Conservation (phyloP, 2,113 vertebrate genomes). For the Porphyrio hochstetteri region DNA sequence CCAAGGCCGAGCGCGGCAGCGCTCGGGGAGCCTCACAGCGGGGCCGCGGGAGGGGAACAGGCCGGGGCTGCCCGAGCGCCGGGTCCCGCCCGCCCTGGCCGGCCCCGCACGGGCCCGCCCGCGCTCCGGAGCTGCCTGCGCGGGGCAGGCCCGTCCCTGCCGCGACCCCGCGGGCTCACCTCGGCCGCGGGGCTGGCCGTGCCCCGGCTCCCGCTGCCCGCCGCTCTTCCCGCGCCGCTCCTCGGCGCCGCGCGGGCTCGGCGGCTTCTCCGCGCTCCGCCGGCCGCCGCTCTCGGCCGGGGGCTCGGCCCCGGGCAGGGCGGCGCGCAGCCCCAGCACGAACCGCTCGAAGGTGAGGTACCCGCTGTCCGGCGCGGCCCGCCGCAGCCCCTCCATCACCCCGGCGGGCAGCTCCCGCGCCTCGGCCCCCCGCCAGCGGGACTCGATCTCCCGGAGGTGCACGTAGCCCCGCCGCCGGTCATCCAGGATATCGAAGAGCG, state of each 20-base stretch:
- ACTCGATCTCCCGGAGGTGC: slow-evolving; percentile 93
- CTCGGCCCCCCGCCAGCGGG: slow-evolving; percentile 88
- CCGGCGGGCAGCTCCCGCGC: slow-evolving; percentile 85
- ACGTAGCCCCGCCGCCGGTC: slow-evolving; percentile 87
- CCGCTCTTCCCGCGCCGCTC: slow-evolving; percentile 7
- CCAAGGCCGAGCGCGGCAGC: too few species aligned
- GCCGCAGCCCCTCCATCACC: slow-evolving; percentile 84
- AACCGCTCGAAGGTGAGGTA: slow-evolving; percentile 93
- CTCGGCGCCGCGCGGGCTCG: background rate
- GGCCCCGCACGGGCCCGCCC: too few species aligned
- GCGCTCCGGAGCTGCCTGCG: too few species aligned
- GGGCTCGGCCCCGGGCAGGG: slow-evolving; percentile 76
- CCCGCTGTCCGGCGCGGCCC: slow-evolving; percentile 86
- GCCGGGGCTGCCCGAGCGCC: too few species aligned
- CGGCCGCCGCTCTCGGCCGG: background rate
- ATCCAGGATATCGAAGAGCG: slow-evolving; percentile 94
- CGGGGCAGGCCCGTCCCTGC: too few species aligned
- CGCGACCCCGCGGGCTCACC: background rate
- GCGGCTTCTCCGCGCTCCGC: slow-evolving; percentile 30
- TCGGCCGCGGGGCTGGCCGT: background rate
- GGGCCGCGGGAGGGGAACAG: too few species aligned
- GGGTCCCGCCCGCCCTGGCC: background rate
- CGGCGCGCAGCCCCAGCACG: slow-evolving; percentile 86
- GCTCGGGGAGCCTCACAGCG: too few species aligned
- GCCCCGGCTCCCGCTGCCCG: background rate